Evolutionary conservation across 2,797 vertebrate genomes (phyloP).

Genomic region (Gouania willdenowi): DNA sequence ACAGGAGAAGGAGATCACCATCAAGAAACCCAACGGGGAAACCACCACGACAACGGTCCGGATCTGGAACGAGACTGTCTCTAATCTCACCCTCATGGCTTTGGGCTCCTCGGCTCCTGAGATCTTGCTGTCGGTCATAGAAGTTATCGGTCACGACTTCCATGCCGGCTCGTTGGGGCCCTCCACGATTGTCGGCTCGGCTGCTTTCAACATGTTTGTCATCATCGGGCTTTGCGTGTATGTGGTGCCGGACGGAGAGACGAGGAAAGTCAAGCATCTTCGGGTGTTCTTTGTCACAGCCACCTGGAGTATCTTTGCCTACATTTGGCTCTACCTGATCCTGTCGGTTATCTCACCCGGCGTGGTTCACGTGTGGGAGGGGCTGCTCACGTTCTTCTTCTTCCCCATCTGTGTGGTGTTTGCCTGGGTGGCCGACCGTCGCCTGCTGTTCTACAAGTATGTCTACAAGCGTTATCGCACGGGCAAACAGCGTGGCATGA

Average conservation of each 20-base stretch:
- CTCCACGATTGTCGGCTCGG: conserved; percentile 95
- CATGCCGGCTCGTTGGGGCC: conserved; percentile 88
- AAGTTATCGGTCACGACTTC: conserved; percentile 92
- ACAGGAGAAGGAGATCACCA: conserved; percentile 98
- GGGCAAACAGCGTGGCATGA: conserved; percentile 96
- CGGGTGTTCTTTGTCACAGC: conserved; percentile 97
- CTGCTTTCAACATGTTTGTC: conserved; percentile 98
- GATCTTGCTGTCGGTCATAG: conserved; percentile 95
- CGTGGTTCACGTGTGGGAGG: conserved; percentile 96
- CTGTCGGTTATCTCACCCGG: conserved; percentile 93
- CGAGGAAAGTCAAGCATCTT: conserved; percentile 93
- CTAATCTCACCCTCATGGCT: conserved; percentile 97
- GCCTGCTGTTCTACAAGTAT: conserved; percentile 97
- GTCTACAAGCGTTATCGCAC: conserved; percentile 97
- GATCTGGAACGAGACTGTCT: conserved; percentile 98
- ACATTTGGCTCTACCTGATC: conserved; percentile 98
- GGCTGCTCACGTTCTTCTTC: conserved; percentile 94
- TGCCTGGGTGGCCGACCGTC: conserved; percentile 95
- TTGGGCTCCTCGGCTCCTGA: conserved; percentile 95
- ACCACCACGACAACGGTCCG: conserved; percentile 95
- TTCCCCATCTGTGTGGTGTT: conserved; percentile 97
- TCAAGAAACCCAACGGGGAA: conserved; percentile 96
- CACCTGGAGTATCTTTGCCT: conserved; percentile 98
- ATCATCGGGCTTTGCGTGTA: conserved; percentile 96
- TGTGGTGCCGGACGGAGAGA: conserved; percentile 94